These are phyloP conservation scores for Labeo catla DNA, from an alignment of 2,113 vertebrate genomes.

Conservation along the genomic window DNA sequence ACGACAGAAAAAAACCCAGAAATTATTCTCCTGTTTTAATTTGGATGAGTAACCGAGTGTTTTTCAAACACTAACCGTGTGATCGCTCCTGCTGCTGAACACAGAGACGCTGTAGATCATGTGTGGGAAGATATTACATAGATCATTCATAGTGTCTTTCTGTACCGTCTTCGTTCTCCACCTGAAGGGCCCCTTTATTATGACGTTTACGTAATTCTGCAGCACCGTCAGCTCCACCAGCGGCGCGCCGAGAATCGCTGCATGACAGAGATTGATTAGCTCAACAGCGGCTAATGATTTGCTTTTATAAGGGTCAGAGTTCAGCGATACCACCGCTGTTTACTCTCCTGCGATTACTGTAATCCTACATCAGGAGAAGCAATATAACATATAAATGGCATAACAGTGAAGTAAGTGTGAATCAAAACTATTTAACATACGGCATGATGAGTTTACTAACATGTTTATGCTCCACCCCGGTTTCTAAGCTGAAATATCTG, in stretches of 20 bases:
- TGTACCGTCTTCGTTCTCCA: slow-evolving; percentile 70
- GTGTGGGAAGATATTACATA: slow-evolving; percentile 76
- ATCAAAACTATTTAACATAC: background rate
- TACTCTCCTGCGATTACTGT: background rate
- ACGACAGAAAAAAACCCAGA: background rate
- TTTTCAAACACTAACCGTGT: slow-evolving; percentile 71
- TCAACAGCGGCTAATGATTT: background rate
- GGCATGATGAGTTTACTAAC: background rate
- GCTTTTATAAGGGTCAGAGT: background rate
- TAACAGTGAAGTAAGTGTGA: background rate
- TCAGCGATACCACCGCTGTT: background rate
- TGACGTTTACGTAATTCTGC: slow-evolving; percentile 75
- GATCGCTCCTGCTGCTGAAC: slow-evolving; percentile 68
- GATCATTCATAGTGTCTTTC: slow-evolving; percentile 70
- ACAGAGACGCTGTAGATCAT: slow-evolving; percentile 83
- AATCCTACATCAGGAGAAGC: background rate
- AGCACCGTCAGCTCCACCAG: slow-evolving; percentile 71
- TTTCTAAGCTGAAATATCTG: background rate
- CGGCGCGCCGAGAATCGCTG: slow-evolving; percentile 85
- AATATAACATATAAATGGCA: background rate
- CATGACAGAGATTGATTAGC: background rate
- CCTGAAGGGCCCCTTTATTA: slow-evolving; percentile 81
- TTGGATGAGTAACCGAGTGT: background rate
- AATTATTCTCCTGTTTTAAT: background rate
- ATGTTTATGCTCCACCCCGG: background rate